Evolutionary conservation across 1,140 invertebrate genomes (phyloP), one percentile per base, ranked within the genome.

Genomic region (Drosophila parvula): DNA sequence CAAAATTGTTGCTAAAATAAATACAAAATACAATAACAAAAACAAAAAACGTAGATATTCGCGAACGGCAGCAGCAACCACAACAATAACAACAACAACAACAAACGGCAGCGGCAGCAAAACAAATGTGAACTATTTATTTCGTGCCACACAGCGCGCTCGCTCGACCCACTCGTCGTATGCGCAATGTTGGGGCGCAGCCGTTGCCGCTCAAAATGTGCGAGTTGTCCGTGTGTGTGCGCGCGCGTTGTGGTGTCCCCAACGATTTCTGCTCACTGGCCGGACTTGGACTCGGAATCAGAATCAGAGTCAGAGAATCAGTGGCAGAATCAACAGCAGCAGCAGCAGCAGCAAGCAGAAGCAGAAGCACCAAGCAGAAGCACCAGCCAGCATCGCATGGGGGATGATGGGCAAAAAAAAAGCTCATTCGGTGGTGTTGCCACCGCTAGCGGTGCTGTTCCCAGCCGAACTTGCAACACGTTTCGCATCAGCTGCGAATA

Each of bases 91-190:
- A 43, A 32, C 50, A 53, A 32, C 50, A 53, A 64, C 64, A 63
- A 50, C 59, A 36, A 48, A 32, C 41, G 32, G 43, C 58, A 36
- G 41, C 43, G 16, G 53, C 53, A 58, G 53, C 56, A 51, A 68
- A 68, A 51, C 61, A 68, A 68, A 68, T 65, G 61, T 41, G 51
- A 62, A 74, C 69, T 75, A 68, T 65, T 68, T 68, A 51, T 65
- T 68, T 36, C 51, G 30, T 68, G 65, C 57, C 61, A 44, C 61
- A 40, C 58, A 32, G 53, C 45, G 28, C 16, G 6, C 16, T 22
- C 18, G 16, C 28, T 16, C 56, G 60, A 44, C 11, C 64, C 64
- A 67, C 64, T 51, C 65, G 65, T 68, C 65, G 65, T 68, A 68
- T 68, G 65, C 65, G 65, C 65, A 68, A 68, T 68, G 47, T 43